Base-by-base conservation (phyloP, 2,888 invertebrate species). In the Drosophila trichaetosa region DNA sequence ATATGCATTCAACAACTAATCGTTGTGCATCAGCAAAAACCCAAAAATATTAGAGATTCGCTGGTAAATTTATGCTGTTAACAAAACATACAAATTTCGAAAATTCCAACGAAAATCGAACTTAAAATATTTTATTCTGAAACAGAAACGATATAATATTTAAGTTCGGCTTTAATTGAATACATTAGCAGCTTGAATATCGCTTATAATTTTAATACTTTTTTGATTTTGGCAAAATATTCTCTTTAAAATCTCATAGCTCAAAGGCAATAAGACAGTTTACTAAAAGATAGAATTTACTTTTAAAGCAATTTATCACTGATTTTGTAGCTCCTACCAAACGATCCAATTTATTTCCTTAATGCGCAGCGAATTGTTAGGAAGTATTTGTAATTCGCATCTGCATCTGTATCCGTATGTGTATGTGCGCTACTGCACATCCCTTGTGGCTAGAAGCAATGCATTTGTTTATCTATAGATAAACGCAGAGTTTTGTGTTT, bases 391-490 rank as follows among this genome's bases (percentile, higher is more conserved):
- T 49, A 54, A 54, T 67, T 16, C 67, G 67, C 48, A 52, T 31
- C 46, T 52, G 59, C n/a, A 53, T 52, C 61, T 24, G 49, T 0
- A 60, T 60, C 56, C 54, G 18, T 36, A 42, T n/a, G 29, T 73
- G 13, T 21, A 16, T 54, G 10, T 21, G 3, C 8, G 77, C 79
- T 79, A 75, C 77, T 71, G 75, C 79, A 79, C 59, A 60, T 71
- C 51, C 70, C 76, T 63, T 46, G 48, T 34, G n/a, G 49, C 38
- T 33, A 27, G 38, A 42, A 54, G 40, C 31, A 31, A 27, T 63
- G 62, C 52, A 59, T 63, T 24, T 80, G 73, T 80, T 79, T 76
- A 76, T 73, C 78, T 49, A 49, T 48, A 65, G 78, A 73, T 79
- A 76, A 77, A 72, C 59, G 68, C 56, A 53, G 46, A 52, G 71